Conservation (phyloP, 2,113 vertebrate genomes). For the Lepisosteus oculatus region DNA sequence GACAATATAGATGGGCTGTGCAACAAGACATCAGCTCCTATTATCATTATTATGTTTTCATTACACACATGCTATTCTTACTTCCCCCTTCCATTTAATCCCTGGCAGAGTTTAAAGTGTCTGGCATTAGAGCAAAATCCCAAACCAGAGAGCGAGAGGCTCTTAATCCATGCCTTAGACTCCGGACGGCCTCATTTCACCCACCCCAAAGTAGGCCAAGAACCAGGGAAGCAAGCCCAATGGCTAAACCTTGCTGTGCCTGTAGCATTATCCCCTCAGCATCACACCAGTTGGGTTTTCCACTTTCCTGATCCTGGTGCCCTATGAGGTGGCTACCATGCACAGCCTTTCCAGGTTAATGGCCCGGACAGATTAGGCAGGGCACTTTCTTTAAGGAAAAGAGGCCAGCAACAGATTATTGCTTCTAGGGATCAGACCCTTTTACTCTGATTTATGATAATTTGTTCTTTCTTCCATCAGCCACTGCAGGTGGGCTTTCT, state of each 20-base stretch:
- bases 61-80: slow-evolving; percentile 5
- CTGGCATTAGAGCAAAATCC: slow-evolving; percentile 14
- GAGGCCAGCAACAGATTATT: slow-evolving; percentile 44
- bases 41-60: neutral
- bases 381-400: slow-evolving; percentile 53
- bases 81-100: slow-evolving; percentile 6
- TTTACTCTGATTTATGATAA: slow-evolving; percentile 20
- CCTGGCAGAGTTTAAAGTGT: slow-evolving; percentile 18
- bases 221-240: neutral
- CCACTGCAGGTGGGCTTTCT: neutral
- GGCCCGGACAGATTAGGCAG: slow-evolving; percentile 47
- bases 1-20: neutral
- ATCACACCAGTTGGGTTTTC: neutral
- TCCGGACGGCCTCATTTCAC: slow-evolving; percentile 37
- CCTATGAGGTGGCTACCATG: neutral
- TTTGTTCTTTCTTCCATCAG: neutral
- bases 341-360: slow-evolving; percentile 36
- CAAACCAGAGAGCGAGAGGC: neutral
- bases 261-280: neutral
- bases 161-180: slow-evolving; percentile 12
- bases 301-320: neutral
- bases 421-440: slow-evolving; percentile 23
- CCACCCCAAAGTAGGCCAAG: slow-evolving; percentile 66
- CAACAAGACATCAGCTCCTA: neutral
- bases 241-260: neutral